Evolutionary conservation across 2,888 invertebrate species (phyloP), one percentile per base, ranked within the genome.

Genomic region (Sturmia bella): DNA sequence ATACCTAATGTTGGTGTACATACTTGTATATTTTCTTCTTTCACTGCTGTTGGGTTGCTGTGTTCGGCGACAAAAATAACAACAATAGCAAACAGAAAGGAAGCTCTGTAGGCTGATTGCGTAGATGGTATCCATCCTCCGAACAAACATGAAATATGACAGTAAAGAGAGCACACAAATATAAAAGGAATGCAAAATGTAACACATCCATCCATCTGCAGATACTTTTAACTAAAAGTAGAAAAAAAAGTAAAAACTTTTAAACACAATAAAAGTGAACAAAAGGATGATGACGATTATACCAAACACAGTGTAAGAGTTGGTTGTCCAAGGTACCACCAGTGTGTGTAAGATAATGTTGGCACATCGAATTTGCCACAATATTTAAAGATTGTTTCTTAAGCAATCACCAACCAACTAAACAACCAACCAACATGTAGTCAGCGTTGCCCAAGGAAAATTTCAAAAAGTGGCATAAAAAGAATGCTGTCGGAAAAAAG

Each of bases 161-260:
- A 82, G 82, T 82, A 82, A 82, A 82, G 82, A 78, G 82, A 82
- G 82, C 82, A 82, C 82, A 82, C 82, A 82, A 78, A 78, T 78
- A 82, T 70, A 82, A 82, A 78, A 82, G 66, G 19, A 78, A 75
- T 74, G 48, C 78, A 78, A 78, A 70, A 45, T 76, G 76, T 76
- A 76, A 76, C 76, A 76, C 78, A 82, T 66, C 48, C 81, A 82
- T 32, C 57, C 27, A 52, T 32, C 76, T 54, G 59, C 37, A 64
- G 17, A 63, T 56, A 73, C 41, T 50, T 50, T n/a, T 27, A 19
- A 57, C 48, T 45, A 43, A 66, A 69, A 48, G n/a, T n/a, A n/a
- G n/a, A 48, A 17, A 32, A 64, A 73, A 15, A 19, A 54, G 9
- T 19, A 39, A 21, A 57, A 12, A 13, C 15, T 45, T 54, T 32